A percentile compares a stretch with the other conserved stretches of the same genome.
Evolutionary conservation across 2,797 vertebrate species (phyloP).

Genomic region (Lepus oiostolus): DNA sequence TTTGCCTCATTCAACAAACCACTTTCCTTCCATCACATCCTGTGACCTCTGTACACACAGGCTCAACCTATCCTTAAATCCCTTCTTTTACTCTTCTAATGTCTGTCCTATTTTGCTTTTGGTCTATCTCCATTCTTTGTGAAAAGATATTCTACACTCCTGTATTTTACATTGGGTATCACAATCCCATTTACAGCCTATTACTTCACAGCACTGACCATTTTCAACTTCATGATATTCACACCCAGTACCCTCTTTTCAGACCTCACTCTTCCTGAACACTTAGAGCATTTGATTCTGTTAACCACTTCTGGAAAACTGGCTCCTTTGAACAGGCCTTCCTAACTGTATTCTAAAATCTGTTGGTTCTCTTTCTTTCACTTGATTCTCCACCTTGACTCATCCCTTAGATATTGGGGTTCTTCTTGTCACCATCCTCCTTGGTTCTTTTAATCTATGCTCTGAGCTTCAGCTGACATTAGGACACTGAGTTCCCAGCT

Average conservation of each 20-base stretch:
- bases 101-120: neutral
- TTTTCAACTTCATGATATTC: neutral
- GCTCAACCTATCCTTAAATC: neutral
- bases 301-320: neutral
- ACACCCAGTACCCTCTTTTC: neutral
- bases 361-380: neutral
- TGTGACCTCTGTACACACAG: neutral
- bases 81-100: neutral
- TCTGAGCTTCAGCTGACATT: neutral
- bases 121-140: neutral
- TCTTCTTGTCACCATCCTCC: neutral
- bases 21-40: neutral
- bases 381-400: neutral
- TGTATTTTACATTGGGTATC: neutral
- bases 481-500: neutral
- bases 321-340: neutral
- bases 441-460: neutral
- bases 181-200: neutral
- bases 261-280: neutral
- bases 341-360: neutral
- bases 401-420: neutral
- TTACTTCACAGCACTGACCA: neutral
- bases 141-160: neutral
- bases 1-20: neutral
- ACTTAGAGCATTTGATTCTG: neutral